Base-by-base conservation (phyloP, 2,888 invertebrate species). In the Suillia variegata region DNA sequence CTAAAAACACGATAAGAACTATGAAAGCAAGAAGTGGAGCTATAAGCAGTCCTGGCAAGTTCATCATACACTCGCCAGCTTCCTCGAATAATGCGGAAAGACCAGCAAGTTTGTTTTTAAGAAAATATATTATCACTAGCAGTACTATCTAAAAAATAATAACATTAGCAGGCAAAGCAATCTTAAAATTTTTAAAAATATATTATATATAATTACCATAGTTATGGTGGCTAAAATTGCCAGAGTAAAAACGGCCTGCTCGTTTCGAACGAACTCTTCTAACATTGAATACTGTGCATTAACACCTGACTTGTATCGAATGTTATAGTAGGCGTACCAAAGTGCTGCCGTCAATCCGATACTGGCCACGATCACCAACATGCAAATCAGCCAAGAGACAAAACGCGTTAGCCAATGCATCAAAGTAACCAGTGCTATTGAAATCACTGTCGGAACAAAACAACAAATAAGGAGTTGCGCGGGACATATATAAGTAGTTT, bases 361-460 rank as follows among this genome's bases (percentile, higher is more conserved):
- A 76, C 91, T 89, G 42, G 89, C 88, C 54, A 94, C 78, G 31
- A 89, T 88, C 12, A 94, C 91, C 53, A 92, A 83, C 58, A 91
- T 86, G 86, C 96, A 92, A 69, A 96, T 92, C 64, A 95, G 87
- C 89, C 93, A 94, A 2, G 96, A 92, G 4, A 96, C 92, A 53
- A 95, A 79, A 61, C 88, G 87, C 1, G 96, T 93, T 68, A 96
- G 78, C 78, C 92, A 87, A 78, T 95, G 93, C 70, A 96, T 87
- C 69, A 96, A 86, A 51, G 91, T 87, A 34, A 96, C 91, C 84
- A 94, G 88, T 6, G 91, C 82, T 59, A 96, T 84, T 2, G 96
- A 93, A 68, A 94, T 86, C 71, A 92, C 93, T 94, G 84, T n/a
- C n/a, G n/a, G n/a, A n/a, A n/a, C n/a, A n/a, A n/a, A n/a, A n/a